Evolutionary conservation across 1,140 invertebrate species (phyloP).

Genomic region (Temnothorax curvispinosus): DNA sequence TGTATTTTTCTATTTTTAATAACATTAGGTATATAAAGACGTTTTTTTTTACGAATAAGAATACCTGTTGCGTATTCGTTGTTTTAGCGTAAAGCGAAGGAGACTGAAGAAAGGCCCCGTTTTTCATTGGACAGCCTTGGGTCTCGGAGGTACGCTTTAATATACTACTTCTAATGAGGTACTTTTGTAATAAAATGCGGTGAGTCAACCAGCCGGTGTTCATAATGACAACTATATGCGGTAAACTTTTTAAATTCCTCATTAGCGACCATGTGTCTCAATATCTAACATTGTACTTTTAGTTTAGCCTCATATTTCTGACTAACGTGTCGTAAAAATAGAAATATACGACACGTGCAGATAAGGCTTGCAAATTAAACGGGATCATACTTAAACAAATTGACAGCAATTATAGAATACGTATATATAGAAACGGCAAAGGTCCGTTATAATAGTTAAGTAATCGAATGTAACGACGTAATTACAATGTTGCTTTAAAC

Average conservation of each 20-base stretch:
- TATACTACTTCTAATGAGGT: neutral
- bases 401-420: neutral
- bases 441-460: conserved; percentile 2
- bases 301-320: neutral
- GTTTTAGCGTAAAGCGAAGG: neutral
- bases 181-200: neutral
- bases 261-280: neutral
- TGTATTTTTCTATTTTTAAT: neutral
- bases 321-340: neutral
- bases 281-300: neutral
- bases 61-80: neutral
- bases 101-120: neutral
- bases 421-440: neutral
- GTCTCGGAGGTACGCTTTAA: neutral
- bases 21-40: neutral
- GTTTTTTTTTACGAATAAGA: neutral
- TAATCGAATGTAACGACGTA: conserved; percentile 13
- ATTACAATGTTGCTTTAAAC: neutral
- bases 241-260: neutral
- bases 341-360: neutral
- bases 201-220: neutral
- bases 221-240: neutral
- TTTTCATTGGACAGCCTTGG: neutral
- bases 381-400: neutral
- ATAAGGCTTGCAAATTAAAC: conserved; percentile 12